Base-by-base conservation (phyloP, 1,140 invertebrate genomes). In the Andricus grossulariae region DNA sequence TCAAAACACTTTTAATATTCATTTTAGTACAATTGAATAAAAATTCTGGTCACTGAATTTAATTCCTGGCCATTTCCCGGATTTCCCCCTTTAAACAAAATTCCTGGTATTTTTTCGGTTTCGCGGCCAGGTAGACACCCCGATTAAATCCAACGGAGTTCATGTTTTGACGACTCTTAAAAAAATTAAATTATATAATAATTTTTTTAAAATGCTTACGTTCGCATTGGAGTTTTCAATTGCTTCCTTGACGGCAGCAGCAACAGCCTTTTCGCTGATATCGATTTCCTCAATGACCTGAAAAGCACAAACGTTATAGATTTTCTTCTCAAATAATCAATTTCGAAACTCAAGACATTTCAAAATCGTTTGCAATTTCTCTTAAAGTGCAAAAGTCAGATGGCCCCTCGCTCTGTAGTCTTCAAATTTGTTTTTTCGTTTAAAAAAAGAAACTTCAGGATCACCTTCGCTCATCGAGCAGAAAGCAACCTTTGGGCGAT, bases 321-420 rank as follows among this genome's bases (percentile, higher is more conserved):
- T 70, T 78, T 75, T 19, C 45, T 52, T 45, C 55, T 10, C 66
- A 79, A 73, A 66, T n/a, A 77, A 71, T 76, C 11, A 73, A 74
- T 54, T 16, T 71, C 72, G 0, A 72, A 76, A 76, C 16, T 50
- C 1, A 32, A 54, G 1, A 3, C 39, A 16, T 54, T 55, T 21
- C 13, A 52, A 25, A 75, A 73, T 60, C 1, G 8, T 72, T 55
- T 75, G 57, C 52, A 25, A 75, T 11, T 16, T 71, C 16, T 71
- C 0, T 50, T 13, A 80, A 71, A 77, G 70, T 45, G 74, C 74
- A 55, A 73, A 74, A 73, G 78, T 91, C 90, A 91, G 89, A 91
- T 91, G 90, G 90, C 90, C 90, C 90, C 89, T 89, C 90, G 88
- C 90, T 85, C 89, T 50, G 70, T 80, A 81, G 85, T 90, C 88